Conservation (phyloP, 2,888 invertebrate genomes). For the Notodonta dromedarius region DNA sequence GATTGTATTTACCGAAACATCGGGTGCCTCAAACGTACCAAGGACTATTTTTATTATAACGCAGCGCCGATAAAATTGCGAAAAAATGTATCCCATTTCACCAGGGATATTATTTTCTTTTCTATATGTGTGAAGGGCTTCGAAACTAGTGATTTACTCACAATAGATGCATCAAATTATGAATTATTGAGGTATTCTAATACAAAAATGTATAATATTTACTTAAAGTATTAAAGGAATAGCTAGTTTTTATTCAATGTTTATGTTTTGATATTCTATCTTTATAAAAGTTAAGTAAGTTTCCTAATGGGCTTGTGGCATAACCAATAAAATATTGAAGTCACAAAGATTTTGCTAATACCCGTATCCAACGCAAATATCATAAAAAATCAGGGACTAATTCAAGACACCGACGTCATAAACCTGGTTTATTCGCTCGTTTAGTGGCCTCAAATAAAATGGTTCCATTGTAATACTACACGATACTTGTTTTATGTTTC, state of each 20-base stretch:
- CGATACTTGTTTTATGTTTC: conserved; percentile 6
- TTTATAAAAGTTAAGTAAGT: no score
- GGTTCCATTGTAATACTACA: conserved; percentile 18
- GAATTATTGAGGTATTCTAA: no score
- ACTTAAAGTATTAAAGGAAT: no score
- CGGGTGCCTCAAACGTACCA: neutral
- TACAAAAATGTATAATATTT: no score
- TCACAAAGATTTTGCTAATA: no score
- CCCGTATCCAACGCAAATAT: neutral
- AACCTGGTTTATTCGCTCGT: conserved; percentile 17
- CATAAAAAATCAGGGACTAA: conserved; percentile 22
- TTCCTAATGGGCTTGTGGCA: no score
- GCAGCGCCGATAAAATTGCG: neutral
- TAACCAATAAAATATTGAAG: no score
- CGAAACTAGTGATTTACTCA: neutral
- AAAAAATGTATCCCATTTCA: conserved; percentile 11
- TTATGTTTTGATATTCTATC: no score
- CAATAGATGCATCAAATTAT: no score
- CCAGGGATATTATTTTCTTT: conserved; percentile 10
- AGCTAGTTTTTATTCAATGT: no score
- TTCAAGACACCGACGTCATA: conserved; percentile 21
- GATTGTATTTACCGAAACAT: conserved; percentile 9
- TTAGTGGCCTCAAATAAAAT: conserved; percentile 18
- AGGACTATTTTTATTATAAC: neutral
- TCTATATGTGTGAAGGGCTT: neutral